These are phyloP conservation scores for Epizoanthus rinbou DNA, from an alignment of 92 coral and sea anemone genomes.

Conservation along the genomic window DNA sequence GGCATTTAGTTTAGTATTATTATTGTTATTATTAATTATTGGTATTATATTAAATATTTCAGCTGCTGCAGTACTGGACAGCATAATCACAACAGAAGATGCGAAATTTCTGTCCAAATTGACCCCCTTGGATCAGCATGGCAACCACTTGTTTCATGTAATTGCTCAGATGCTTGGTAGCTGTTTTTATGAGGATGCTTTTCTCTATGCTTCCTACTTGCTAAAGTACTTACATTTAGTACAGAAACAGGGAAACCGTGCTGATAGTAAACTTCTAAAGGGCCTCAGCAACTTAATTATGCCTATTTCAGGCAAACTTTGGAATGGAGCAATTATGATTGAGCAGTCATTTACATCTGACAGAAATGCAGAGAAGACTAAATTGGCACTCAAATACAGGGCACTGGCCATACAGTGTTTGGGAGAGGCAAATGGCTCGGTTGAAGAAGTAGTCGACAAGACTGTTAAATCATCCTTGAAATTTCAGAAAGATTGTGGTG, in stretches of 20 bases:
- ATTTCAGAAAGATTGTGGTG: conserved; percentile 72
- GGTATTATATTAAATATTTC: conserved; percentile 3
- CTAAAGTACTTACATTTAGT: conserved; percentile 58
- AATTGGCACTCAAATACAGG: conserved; percentile 61
- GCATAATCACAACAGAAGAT: conserved; percentile 53
- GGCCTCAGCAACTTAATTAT: conserved; percentile 58
- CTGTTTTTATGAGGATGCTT: conserved; percentile 54
- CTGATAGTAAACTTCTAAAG: conserved; percentile 42
- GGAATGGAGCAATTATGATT: conserved; percentile 70
- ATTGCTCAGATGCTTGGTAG: conserved; percentile 64
- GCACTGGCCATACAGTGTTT: conserved; percentile 56
- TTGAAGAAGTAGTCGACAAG: conserved; percentile 66
- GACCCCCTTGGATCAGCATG: conserved; percentile 71
- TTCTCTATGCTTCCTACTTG: conserved; percentile 61
- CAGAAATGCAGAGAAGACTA: conserved; percentile 18
- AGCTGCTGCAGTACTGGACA: conserved; percentile 61
- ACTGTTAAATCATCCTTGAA: conserved; percentile 67
- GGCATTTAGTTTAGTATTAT: too few species aligned
- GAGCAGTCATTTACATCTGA: conserved; percentile 51
- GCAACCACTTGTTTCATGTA: conserved; percentile 65
- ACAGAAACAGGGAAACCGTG: conserved; percentile 53
- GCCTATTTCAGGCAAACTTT: conserved; percentile 56
- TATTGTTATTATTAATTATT: background rate
- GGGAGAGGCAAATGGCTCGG: conserved; percentile 53
- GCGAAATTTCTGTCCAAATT: conserved; percentile 62